These are phyloP conservation scores for Choristoneura fumiferana DNA, from an alignment of 1,140 invertebrate genomes.

Conservation along the genomic window DNA sequence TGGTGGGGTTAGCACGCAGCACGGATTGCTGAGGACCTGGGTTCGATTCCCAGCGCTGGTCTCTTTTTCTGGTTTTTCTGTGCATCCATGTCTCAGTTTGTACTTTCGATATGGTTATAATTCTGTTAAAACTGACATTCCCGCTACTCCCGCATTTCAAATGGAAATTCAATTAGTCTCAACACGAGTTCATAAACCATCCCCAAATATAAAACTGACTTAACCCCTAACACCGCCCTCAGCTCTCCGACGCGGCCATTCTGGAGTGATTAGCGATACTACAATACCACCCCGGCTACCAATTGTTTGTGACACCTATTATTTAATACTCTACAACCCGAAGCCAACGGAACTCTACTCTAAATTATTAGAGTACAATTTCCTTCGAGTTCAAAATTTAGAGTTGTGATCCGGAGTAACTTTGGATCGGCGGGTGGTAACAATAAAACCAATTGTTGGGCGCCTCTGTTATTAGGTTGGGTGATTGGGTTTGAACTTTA, in stretches of 20 bases:
- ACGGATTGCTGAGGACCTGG: too few species aligned
- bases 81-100: too few species aligned
- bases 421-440: constrained; percentile 71
- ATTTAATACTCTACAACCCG: constrained; percentile 40
- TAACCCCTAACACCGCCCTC: constrained; percentile 26
- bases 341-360: constrained; percentile 32
- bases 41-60: too few species aligned
- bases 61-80: too few species aligned
- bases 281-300: constrained; percentile 33
- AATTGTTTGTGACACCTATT: constrained; percentile 66
- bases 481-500: constrained; percentile 28
- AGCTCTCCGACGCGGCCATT: constrained; percentile 26
- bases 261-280: constrained; percentile 64
- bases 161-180: constrained; percentile 21
- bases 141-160: background rate
- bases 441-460: constrained; percentile 71
- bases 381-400: constrained; percentile 28
- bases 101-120: too few species aligned
- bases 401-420: constrained; percentile 45
- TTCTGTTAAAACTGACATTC: background rate
- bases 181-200: constrained; percentile 34
- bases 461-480: constrained; percentile 42
- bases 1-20: too few species aligned
- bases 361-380: constrained; percentile 27
- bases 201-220: constrained; percentile 25